A percentile compares a stretch with the other conserved stretches of the same genome.
phyloP scores from a whole-genome alignment of 2,797 vertebrate genomes.

The Hipposideros larvatus region DNA sequence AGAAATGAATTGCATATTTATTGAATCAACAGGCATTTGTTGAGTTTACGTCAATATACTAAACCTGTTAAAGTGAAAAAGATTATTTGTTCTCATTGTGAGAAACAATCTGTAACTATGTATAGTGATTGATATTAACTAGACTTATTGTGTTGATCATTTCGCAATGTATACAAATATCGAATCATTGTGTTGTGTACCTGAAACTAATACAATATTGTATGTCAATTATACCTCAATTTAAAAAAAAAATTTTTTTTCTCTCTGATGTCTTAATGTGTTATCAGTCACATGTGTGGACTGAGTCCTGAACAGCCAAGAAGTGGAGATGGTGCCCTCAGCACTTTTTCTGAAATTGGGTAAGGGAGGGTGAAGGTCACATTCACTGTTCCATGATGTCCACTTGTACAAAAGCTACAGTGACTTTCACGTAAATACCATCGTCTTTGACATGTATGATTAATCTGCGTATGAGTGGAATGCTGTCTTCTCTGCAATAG shows the following conservation, averaged over 20 bases:
- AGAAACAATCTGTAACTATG: neutral
- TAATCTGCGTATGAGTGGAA: conserved; percentile 19
- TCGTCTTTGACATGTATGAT: conserved; percentile 17
- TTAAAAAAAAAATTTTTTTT: neutral
- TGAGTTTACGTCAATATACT: neutral
- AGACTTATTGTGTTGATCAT: neutral
- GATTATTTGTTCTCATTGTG: neutral
- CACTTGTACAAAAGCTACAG: neutral
- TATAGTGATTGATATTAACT: neutral
- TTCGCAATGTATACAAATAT: neutral
- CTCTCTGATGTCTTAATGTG: neutral
- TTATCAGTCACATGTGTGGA: neutral
- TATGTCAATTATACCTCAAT: neutral
- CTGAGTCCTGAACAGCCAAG: neutral
- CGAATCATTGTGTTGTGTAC: neutral
- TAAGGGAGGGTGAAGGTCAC: neutral
- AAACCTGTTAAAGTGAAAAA: neutral
- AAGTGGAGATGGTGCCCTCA: neutral
- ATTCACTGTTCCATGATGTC: neutral
- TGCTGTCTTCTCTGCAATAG: neutral
- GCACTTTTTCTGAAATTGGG: conserved; percentile 12
- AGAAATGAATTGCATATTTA: neutral
- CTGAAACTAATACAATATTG: neutral
- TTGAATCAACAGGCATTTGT: neutral
- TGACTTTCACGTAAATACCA: conserved; percentile 46